Evolutionary conservation across 1,140 invertebrate species (phyloP).

Genomic region (Lepidurus packardi): DNA sequence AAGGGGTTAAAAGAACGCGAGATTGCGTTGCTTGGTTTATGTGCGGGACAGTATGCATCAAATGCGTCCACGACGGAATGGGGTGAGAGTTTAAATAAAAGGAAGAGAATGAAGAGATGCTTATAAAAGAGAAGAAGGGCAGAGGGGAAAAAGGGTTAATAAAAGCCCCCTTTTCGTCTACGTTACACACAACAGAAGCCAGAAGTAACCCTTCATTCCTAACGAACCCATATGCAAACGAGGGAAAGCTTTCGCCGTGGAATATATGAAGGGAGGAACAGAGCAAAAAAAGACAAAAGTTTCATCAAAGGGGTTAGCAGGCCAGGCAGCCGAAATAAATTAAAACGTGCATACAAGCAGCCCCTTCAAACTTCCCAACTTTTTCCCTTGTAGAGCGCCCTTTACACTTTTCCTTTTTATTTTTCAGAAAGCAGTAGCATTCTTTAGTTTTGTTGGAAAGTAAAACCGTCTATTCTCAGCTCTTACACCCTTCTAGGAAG

Average conservation of each 20-base stretch:
- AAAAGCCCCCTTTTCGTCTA: background rate
- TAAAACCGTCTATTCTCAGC: too few relatives aligned
- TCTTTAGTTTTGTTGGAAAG: too few relatives aligned
- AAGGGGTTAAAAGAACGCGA: constrained; percentile 18
- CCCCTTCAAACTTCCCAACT: background rate
- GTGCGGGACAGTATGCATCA: background rate
- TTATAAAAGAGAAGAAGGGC: background rate
- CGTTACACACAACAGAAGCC: background rate
- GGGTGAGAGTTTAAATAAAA: background rate
- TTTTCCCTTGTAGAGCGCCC: background rate
- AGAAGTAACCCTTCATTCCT: background rate
- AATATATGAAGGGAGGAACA: background rate
- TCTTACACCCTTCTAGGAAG: too few relatives aligned
- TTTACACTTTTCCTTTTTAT: background rate
- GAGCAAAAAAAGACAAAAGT: background rate
- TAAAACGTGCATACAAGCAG: background rate
- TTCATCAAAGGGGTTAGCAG: background rate
- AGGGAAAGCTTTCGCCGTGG: background rate
- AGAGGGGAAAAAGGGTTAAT: background rate
- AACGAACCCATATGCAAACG: constrained; percentile 10
- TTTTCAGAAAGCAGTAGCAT: too few relatives aligned
- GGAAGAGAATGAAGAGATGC: background rate
- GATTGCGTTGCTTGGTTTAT: background rate
- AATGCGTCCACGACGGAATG: background rate
- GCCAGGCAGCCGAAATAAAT: background rate